These are phyloP conservation scores for Brachylomia viminalis DNA, from an alignment of 2,888 invertebrate genomes.

Conservation along the genomic window DNA sequence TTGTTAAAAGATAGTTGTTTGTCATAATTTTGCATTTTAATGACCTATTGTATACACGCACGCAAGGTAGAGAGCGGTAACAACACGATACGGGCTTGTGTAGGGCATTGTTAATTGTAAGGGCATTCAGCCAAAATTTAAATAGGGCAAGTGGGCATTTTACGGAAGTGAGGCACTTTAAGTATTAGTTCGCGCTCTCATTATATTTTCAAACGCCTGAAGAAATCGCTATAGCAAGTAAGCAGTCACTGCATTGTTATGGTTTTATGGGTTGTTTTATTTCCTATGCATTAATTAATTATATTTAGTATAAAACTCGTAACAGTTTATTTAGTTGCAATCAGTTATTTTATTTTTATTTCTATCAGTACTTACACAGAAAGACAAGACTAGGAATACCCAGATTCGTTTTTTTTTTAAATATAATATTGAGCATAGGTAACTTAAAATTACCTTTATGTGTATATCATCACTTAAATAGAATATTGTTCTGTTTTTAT, in stretches of 20 bases:
- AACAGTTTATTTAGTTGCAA: background rate
- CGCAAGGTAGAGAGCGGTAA: slow-evolving; percentile 3
- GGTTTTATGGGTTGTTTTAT: background rate
- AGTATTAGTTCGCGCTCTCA: slow-evolving; percentile 1
- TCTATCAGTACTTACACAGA: background rate
- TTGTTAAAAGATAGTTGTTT: slow-evolving; percentile 30
- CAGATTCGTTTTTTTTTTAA: too few species aligned
- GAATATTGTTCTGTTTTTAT: background rate
- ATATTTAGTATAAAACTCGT: too few species aligned
- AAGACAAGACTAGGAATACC: background rate
- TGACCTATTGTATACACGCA: background rate
- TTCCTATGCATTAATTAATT: background rate
- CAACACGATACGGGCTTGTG: background rate
- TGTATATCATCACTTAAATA: background rate
- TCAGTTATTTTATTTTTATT: background rate
- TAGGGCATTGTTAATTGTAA: too few species aligned
- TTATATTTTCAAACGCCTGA: slow-evolving; percentile 38
- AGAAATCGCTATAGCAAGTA: slow-evolving; percentile 14
- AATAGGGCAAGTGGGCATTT: slow-evolving; percentile 20
- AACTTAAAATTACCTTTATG: background rate
- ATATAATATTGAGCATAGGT: background rate
- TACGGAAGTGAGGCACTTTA: background rate
- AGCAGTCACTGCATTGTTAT: background rate
- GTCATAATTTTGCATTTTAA: slow-evolving; percentile 44
- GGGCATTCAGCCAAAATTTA: slow-evolving; percentile 53